These are phyloP conservation scores for Myrmecobius fasciatus DNA, from an alignment of 2,113 vertebrate genomes.

Conservation along the genomic window DNA sequence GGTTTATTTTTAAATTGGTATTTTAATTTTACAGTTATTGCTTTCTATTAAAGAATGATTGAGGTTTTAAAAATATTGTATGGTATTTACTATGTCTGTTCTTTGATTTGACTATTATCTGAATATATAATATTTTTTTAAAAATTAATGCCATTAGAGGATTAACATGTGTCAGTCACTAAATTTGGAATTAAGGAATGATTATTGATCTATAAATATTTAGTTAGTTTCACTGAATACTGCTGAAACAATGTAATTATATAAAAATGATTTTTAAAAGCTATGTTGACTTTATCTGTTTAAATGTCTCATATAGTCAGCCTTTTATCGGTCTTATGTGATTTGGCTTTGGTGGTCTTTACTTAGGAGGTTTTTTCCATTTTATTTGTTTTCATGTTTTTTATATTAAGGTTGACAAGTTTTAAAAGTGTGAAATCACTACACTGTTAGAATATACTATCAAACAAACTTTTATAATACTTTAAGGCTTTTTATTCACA, in stretches of 20 bases:
- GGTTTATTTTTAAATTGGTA: background rate
- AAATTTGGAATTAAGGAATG: background rate
- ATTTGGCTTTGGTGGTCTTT: background rate
- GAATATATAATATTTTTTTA: background rate
- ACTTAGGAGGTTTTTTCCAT: background rate
- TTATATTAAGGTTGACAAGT: background rate
- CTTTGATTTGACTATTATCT: background rate
- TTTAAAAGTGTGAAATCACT: conserved; percentile 43
- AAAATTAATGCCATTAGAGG: background rate
- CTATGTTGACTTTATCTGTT: background rate
- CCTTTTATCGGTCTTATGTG: background rate
- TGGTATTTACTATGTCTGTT: background rate
- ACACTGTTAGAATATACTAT: background rate
- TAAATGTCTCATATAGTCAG: background rate
- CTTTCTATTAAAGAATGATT: background rate
- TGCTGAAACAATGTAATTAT: background rate
- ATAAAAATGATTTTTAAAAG: background rate
- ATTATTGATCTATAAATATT: background rate
- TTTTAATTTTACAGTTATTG: background rate
- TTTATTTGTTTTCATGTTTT: background rate
- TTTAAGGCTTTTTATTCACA: conserved; percentile 52
- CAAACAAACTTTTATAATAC: conserved; percentile 39
- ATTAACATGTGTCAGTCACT: background rate
- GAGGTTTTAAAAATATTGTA: background rate
- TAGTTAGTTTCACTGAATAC: background rate